phyloP scores from a whole-genome alignment of 2,113 vertebrate species.

The Myrmecobius fasciatus region DNA sequence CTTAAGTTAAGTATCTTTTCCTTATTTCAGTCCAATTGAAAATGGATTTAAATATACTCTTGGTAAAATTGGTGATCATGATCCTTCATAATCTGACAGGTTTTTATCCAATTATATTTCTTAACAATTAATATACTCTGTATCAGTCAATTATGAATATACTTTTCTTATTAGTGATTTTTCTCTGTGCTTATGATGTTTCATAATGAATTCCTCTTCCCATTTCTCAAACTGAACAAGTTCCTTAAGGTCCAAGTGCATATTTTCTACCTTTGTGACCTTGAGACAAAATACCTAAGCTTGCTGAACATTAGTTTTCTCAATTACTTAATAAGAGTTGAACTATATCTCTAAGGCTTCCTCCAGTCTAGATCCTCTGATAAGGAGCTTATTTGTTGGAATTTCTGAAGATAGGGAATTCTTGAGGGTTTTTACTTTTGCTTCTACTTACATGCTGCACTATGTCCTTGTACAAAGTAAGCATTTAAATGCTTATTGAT shows the following conservation, averaged over 20 bases:
- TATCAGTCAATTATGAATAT: neutral
- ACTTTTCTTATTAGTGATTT: neutral
- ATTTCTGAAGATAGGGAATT: neutral
- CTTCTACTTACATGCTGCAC: neutral
- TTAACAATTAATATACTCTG: neutral
- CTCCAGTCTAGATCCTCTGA: neutral
- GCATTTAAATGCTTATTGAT: neutral
- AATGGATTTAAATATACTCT: neutral
- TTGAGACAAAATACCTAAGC: neutral
- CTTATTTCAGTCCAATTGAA: neutral
- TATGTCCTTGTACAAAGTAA: neutral
- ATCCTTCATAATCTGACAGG: neutral
- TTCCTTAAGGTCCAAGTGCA: no score
- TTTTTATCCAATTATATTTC: neutral
- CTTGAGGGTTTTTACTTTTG: neutral
- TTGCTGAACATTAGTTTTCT: neutral
- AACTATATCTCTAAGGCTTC: neutral
- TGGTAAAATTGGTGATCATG: neutral
- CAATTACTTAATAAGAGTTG: neutral
- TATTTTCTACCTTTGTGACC: no score
- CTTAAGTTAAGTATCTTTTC: neutral
- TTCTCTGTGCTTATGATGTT: neutral
- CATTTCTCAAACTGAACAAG: neutral
- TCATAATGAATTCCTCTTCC: neutral
- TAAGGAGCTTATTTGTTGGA: neutral